Evolutionary conservation across 2,113 vertebrate species (phyloP), one percentile per base, ranked within the genome.

Genomic region (Corvus moneduloides): DNA sequence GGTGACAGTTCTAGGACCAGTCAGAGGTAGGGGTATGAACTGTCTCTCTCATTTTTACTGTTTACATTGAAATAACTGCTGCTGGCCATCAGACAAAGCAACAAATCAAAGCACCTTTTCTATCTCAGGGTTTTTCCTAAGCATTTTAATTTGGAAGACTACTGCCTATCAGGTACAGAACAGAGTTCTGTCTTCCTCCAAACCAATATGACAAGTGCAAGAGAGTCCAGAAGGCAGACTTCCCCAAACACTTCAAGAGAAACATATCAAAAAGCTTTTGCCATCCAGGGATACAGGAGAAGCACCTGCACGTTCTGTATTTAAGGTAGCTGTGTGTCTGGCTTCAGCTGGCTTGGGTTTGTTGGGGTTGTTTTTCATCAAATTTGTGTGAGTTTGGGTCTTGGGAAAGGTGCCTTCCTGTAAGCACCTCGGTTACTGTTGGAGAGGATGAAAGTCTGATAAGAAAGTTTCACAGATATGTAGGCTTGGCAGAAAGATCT

Each of bases 201-300:
- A 69, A 79, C 16, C 58, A 79, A 11, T 69, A 87, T 30, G 49
- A 81, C n/a, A 22, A 21, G 51, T 83, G 44, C 77, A 81, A 68
- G 84, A 75, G 69, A 95, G 71, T 71, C 17, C 73, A 21, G 35
- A 72, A 91, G 16, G 55, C 54, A 94, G 90, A 86, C 71, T 76
- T 96, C 84, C 58, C 82, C 49, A 71, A 74, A 85, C 61, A 88
- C 68, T 95, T 94, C 54, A 64, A 54, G 17, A 44, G 26, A 82
- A 94, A 85, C 37, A 54, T 78, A 92, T 24, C 78, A 76, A 84
- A 84, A 94, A 67, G 24, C 48, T 37, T 79, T 91, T 92, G 51
- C 22, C 51, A 1, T 33, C 7, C 28, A 2, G 9, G 51, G 27
- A n/a, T 67, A 41, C 17, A 54, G 28, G 62, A 67, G 54, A 72